Evolutionary conservation across 2,113 vertebrate genomes (phyloP), one percentile per base, ranked within the genome.

Genomic region (Hyperoodon ampullatus): DNA sequence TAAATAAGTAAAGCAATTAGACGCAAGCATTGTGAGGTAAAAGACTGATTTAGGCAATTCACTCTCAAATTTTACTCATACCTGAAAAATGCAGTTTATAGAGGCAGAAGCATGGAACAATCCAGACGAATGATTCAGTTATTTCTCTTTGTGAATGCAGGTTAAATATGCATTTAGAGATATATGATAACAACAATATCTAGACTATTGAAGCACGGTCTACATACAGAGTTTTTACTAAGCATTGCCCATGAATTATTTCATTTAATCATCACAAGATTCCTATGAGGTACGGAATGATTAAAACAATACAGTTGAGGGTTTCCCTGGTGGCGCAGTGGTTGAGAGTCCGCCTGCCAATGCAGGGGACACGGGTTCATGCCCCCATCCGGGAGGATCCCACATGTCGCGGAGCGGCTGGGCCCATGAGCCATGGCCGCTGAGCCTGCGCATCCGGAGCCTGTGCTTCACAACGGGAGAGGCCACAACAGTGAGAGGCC

Each of bases 31-130:
- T 23, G 1, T 6, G 14, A 78, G 19, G 15, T 50, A 14, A 68
- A 28, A 10, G 33, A 12, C 1, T 12, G 15, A 13, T 2, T 16
- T n/a, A 33, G 33, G 13, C 0, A 30, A 39, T 8, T 28, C 21
- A 12, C 3, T 21, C 11, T 75, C 15, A 23, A 5, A 8, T 44
- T 44, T 12, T 19, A 71, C 61, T 19, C 23, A 14, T 4, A 33
- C 60, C 42, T 70, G 33, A 24, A 44, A 70, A n/a, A 70, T 5
- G 11, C 5, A 50, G 6, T n/a, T 23, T 11, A 33, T 0, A 96
- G 55, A 89, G 33, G 5, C 28, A n/a, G 28, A 84, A 83, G 26
- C 12, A 16, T 11, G 13, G 23, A 9, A 3, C n/a, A 9, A 68
- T 53, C 2, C 39, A 60, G 15, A 15, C 5, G 55, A 83, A 68